These are phyloP conservation scores for Chloropsis hardwickii DNA, from an alignment of 2,113 vertebrate genomes.

Conservation along the genomic window DNA sequence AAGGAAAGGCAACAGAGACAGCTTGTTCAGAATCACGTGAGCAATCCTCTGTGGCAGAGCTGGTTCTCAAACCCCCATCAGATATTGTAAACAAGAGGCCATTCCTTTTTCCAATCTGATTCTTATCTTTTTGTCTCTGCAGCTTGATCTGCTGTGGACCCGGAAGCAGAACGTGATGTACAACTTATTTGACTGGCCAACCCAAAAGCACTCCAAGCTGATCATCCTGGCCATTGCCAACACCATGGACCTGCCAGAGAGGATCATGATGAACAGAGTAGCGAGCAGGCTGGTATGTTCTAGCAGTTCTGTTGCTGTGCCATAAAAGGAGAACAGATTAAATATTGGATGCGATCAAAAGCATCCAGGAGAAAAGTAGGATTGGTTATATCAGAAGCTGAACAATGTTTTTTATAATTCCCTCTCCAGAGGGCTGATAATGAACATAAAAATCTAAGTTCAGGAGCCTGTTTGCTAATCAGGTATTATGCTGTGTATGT, in stretches of 20 bases:
- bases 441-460: neutral
- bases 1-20: neutral
- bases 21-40: neutral
- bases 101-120: neutral
- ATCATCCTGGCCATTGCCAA: constrained; percentile 95
- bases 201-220: constrained; percentile 83
- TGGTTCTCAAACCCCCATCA: neutral
- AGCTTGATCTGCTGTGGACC: constrained; percentile 97
- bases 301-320: neutral
- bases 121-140: neutral
- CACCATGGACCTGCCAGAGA: constrained; percentile 97
- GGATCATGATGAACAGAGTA: constrained; percentile 95
- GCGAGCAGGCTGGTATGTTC: constrained; percentile 88
- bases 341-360: neutral
- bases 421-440: neutral
- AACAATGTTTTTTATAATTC: neutral
- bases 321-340: neutral
- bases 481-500: neutral
- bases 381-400: neutral
- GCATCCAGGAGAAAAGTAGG: neutral
- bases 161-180: constrained; percentile 96
- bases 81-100: neutral
- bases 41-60: neutral
- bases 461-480: neutral
- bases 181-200: constrained; percentile 96